Base-by-base conservation (phyloP, 2,797 vertebrate species). In the Meriones psammophilus region DNA sequence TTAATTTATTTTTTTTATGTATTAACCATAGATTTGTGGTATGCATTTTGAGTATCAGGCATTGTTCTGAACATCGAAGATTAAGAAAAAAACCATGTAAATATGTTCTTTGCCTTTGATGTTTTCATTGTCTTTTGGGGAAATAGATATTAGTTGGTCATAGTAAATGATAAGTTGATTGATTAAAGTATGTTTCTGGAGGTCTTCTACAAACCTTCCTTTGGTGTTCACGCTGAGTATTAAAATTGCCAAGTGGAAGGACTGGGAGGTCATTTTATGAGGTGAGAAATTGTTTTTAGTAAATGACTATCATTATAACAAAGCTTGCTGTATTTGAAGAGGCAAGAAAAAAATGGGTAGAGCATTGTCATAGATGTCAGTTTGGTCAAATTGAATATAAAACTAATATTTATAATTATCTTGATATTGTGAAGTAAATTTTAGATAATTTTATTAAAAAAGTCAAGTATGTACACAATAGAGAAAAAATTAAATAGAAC, bases 271-370 rank as follows among this genome's bases (percentile, higher is more conserved):
- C 54, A 80, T 13, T 22, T 85, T 92, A 39, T 69, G 0, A 26
- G 15, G 62, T 73, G 78, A 90, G 20, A 10, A 84, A 58, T 56
- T 90, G 9, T 4, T 8, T 66, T 56, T 93, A 66, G 42, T 36
- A 84, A 88, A 20, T 68, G 56, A 83, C 13, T 81, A 24, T 77
- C 50, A 77, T 88, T 20, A 66, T 88, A 64, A 68, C 39, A 73
- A 89, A 42, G 1, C 24, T 86, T 92, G 46, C 56, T 93, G 3
- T 94, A 78, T 33, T 95, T 91, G 92, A 94, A 68, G 46, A 90
- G 39, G 54, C 56, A 71, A 71, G 50, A 81, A 83, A 71, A 71
- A 89, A 30, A 71, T 18, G 30, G 69, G 7, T 18, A 33, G 30
- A 76, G 24, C 22, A 76, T 86, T 36, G 79, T 73, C 15, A 77